Conservation (phyloP, 2,888 invertebrate species). For the Agrochola circellaris region DNA sequence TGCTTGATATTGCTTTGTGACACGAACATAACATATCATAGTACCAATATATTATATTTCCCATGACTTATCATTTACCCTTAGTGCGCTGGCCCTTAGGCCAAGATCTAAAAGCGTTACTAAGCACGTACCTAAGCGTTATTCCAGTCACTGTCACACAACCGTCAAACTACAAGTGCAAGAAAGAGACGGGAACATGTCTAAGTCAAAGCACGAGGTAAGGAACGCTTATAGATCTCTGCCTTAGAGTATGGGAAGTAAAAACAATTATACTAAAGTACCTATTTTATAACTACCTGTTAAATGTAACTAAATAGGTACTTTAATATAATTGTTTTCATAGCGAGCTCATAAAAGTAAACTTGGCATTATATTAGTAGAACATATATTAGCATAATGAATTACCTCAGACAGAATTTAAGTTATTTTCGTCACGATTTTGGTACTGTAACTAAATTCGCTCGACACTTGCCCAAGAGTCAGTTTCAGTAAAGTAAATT, state of each 20-base stretch:
- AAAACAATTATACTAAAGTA: too few species aligned
- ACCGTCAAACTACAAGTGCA: background rate
- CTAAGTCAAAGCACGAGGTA: background rate
- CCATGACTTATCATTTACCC: background rate
- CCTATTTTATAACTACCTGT: too few species aligned
- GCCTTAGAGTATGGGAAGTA: background rate
- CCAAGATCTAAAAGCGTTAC: background rate
- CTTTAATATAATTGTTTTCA: background rate
- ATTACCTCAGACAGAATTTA: background rate
- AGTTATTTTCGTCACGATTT: background rate
- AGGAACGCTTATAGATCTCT: background rate
- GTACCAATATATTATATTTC: background rate
- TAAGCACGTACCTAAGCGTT: background rate
- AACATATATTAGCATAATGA: constrained; percentile 1
- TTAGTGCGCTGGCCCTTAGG: background rate
- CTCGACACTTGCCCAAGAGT: background rate
- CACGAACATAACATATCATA: constrained; percentile 22
- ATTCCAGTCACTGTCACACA: background rate
- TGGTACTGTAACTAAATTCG: background rate
- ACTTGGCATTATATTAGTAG: constrained; percentile 25
- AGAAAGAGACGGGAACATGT: background rate
- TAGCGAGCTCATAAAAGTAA: constrained; percentile 13
- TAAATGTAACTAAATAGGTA: too few species aligned
- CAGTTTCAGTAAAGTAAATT: background rate
- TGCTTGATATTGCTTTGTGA: constrained; percentile 50